Evolutionary conservation across 2,113 vertebrate species (phyloP).

Genomic region (Phrynosoma platyrhinos): DNA sequence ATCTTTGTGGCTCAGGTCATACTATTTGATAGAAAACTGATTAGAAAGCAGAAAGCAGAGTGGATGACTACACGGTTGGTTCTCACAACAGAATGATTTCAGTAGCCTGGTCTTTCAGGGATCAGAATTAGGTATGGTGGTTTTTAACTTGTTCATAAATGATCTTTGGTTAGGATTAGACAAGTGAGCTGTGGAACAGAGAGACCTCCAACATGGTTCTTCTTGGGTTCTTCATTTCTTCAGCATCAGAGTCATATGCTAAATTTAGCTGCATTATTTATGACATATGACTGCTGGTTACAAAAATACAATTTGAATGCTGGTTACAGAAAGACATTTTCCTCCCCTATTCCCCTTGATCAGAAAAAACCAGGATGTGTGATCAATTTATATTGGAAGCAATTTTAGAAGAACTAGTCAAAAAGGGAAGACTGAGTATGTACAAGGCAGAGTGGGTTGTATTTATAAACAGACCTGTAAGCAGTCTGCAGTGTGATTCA

Average conservation of each 20-base stretch:
- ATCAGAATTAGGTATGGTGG: no score
- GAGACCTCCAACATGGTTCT: background rate
- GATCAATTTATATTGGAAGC: background rate
- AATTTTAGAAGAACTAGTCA: background rate
- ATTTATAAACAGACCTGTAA: constrained; percentile 16
- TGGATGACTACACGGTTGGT: no score
- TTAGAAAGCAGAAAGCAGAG: no score
- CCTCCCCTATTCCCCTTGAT: background rate
- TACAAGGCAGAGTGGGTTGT: fast-evolving
- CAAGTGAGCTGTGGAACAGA: no score
- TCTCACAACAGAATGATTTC: no score
- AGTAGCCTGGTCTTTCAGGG: no score
- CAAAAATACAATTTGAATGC: background rate
- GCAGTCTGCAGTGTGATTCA: background rate
- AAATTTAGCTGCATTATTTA: background rate
- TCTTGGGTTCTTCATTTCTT: background rate
- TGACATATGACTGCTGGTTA: background rate
- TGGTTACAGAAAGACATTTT: background rate
- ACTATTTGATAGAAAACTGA: no score
- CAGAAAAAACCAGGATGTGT: background rate
- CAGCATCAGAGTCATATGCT: no score
- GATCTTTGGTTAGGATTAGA: no score
- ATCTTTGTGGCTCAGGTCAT: no score
- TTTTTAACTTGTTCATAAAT: no score
- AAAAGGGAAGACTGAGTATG: background rate